Conservation (phyloP, 1,140 invertebrate genomes). For the Mycetomoellerius zeteki region DNA sequence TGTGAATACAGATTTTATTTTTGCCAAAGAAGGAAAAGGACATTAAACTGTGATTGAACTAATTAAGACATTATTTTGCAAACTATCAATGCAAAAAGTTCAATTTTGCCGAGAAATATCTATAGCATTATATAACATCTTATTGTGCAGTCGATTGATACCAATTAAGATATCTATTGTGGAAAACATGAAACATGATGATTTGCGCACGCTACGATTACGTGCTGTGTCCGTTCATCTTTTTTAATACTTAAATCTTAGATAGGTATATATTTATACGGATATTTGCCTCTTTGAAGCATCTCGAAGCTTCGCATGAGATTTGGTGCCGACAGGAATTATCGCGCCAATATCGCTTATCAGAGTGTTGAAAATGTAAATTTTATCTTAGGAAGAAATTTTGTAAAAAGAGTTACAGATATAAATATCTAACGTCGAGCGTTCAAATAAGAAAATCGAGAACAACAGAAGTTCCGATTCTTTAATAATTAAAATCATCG, state of each 20-base stretch:
- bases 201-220: slow-evolving; percentile 19
- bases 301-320: slow-evolving; percentile 48
- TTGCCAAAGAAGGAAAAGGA: not conserved
- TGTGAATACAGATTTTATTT: too few species aligned
- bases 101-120: not conserved
- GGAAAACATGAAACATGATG: not conserved
- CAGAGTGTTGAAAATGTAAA: slow-evolving; percentile 54
- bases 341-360: slow-evolving; percentile 61
- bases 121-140: not conserved
- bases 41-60: not conserved
- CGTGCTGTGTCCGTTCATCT: slow-evolving; percentile 7
- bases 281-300: slow-evolving; percentile 35
- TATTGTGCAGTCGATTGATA: not conserved
- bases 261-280: slow-evolving; percentile 32
- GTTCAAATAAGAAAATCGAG: slow-evolving; percentile 38
- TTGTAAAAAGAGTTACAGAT: slow-evolving; percentile 62
- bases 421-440: slow-evolving; percentile 34
- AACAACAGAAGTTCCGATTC: slow-evolving; percentile 31
- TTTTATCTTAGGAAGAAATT: slow-evolving; percentile 44
- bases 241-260: slow-evolving; percentile 48
- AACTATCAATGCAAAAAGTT: not conserved
- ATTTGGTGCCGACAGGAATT: slow-evolving; percentile 57
- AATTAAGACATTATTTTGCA: not conserved
- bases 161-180: slow-evolving; percentile 23
- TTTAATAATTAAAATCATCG: slow-evolving; percentile 34